Evolutionary conservation across 2,888 invertebrate species (phyloP).

Genomic region (Heteromyza rotundicornis): DNA sequence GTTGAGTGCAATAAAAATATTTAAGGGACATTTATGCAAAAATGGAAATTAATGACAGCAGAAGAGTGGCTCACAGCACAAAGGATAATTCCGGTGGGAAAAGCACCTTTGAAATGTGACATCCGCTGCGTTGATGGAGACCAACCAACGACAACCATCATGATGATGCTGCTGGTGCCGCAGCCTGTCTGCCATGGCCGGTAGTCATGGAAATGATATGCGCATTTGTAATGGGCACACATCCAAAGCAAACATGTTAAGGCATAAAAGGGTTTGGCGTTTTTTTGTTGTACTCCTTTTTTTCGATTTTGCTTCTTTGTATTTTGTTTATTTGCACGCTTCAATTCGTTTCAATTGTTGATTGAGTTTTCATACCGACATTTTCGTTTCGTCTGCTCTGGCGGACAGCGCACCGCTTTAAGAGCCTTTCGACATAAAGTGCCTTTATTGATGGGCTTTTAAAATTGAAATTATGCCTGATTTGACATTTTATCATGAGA

Average conservation of each 20-base stretch:
- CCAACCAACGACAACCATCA: no score
- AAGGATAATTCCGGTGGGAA: slow-evolving; percentile 9
- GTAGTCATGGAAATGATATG: slow-evolving; percentile 14
- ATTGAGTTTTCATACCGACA: slow-evolving; percentile 46
- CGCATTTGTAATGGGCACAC: slow-evolving; percentile 14
- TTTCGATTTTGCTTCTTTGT: no score
- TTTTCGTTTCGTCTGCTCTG: slow-evolving; percentile 28
- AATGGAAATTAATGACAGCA: slow-evolving; percentile 16
- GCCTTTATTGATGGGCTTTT: slow-evolving; percentile 54
- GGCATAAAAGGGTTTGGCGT: not conserved
- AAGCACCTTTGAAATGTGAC: not conserved
- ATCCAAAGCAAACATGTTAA: not conserved
- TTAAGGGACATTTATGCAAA: slow-evolving; percentile 46
- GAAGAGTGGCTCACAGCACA: slow-evolving; percentile 15
- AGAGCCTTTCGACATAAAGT: slow-evolving; percentile 51
- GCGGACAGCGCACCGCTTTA: slow-evolving; percentile 25
- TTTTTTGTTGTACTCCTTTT: no score
- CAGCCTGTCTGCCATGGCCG: slow-evolving; percentile 7
- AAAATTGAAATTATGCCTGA: slow-evolving; percentile 44
- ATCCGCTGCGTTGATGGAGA: not conserved
- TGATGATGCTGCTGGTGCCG: not conserved
- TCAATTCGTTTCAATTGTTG: slow-evolving; percentile 50
- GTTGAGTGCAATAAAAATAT: slow-evolving; percentile 52
- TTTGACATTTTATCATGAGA: no score
- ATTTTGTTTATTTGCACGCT: no score